Conservation (phyloP, 2,888 invertebrate genomes). For the Limnephilus marmoratus region DNA sequence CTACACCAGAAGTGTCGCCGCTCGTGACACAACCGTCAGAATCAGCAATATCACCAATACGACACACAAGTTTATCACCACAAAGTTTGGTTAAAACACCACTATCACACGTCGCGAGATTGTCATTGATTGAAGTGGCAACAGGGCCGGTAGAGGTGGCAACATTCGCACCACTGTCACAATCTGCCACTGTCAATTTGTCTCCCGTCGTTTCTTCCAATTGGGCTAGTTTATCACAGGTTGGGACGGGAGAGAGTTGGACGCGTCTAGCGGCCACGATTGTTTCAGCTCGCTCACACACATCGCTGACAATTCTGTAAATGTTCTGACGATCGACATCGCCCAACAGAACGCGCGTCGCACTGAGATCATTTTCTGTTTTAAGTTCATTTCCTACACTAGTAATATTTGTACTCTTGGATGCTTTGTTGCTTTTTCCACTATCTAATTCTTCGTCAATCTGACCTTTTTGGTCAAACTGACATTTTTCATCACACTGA, state of each 20-base stretch:
- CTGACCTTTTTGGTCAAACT: too few species aligned
- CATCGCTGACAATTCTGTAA: constrained; percentile 30
- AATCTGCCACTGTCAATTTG: neutral
- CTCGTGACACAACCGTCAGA: neutral
- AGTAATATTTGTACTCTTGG: constrained; percentile 48
- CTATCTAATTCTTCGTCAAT: neutral
- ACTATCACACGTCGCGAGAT: neutral
- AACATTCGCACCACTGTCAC: neutral
- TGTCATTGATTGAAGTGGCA: constrained; percentile 3
- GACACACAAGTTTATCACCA: neutral
- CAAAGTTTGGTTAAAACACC: neutral
- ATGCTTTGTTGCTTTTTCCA: neutral
- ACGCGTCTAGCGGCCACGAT: neutral
- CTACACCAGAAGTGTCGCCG: neutral
- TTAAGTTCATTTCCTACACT: neutral
- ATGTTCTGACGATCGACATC: constrained; percentile 29
- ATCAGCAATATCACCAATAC: neutral
- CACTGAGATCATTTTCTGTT: neutral
- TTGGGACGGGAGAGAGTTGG: neutral
- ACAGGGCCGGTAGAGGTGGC: neutral
- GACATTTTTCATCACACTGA: too few species aligned
- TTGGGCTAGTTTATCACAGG: constrained; percentile 63
- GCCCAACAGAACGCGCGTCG: neutral
- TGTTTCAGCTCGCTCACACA: constrained; percentile 44
- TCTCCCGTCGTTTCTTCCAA: neutral